Evolutionary conservation across 2,888 invertebrate genomes (phyloP), one percentile per base, ranked within the genome.

Genomic region (Thereva unica): DNA sequence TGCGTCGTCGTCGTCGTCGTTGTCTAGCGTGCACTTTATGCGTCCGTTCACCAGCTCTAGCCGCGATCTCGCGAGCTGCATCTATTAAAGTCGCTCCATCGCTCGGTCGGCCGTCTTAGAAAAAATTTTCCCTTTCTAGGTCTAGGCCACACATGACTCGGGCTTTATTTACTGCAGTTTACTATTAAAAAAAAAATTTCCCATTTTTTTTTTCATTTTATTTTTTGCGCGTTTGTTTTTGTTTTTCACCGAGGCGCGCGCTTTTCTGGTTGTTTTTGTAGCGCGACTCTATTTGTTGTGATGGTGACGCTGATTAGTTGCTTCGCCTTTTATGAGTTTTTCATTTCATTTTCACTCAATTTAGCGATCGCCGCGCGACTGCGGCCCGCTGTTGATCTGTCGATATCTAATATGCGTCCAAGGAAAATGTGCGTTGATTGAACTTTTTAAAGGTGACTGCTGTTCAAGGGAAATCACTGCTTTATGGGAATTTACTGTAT

Each of bases 111-210:
- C 66, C 57, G 56, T 65, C 54, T 52, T 61, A 75, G 76, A 77
- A 76, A 76, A 78, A 76, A 77, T 76, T 78, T 77, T 78, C 77
- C 77, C 77, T 78, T 78, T 78, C 79, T 78, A 78, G 78, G 78
- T 79, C 78, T 78, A 79, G 78, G 78, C 78, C 78, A 78, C 74
- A 75, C 75, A 73, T 75, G 76, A 68, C 66, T 57, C 52, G 67
- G 23, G 53, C 64, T 67, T 64, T 44, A 55, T 64, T 64, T 52
- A 23, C 42, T 50, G 61, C 61, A 61, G 49, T 61, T 50, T 61
- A 40, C 45, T 59, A 47, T 34, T 34, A 4, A 35, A 35, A 5
- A 52, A 34, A 7, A 52, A 47, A 3, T 12, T 61, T 49, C 5
- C 50, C n/a, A n/a, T 10, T 37, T 59, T 49, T 49, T 34, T 7